Evolutionary conservation across 2,113 vertebrate species (phyloP).

Genomic region (Lanius ludovicianus): DNA sequence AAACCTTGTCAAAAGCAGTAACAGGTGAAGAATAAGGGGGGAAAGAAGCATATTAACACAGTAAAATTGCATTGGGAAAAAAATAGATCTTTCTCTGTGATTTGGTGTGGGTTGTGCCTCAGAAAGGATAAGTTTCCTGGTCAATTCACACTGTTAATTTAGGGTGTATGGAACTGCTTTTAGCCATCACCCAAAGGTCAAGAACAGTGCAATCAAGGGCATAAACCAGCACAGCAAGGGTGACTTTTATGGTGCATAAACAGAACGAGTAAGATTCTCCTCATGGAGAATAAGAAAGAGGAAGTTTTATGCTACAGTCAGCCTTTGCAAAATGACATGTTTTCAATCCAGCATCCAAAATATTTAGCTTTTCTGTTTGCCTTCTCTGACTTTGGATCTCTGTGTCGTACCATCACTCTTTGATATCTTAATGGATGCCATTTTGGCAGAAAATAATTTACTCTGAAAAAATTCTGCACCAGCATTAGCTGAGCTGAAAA

Average conservation of each 20-base stretch:
- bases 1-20: neutral
- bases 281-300: neutral
- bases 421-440: neutral
- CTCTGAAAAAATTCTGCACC: neutral
- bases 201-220: neutral
- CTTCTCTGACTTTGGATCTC: neutral
- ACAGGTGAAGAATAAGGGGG: neutral
- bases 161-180: neutral
- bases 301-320: neutral
- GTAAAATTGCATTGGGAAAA: neutral
- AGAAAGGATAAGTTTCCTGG: neutral
- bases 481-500: neutral
- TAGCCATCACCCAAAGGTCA: neutral
- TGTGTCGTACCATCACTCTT: neutral
- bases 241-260: neutral
- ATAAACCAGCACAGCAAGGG: neutral
- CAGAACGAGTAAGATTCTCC: neutral
- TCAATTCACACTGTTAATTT: neutral
- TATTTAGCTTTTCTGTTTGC: neutral
- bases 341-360: neutral
- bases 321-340: neutral
- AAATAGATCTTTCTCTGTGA: neutral
- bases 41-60: neutral
- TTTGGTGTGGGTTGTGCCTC: neutral
- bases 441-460: neutral